Evolutionary conservation across 35 echinoderm and acorn worm genomes (phyloP), one percentile per base, ranked within the genome.

Genomic region (Diadema setosum): DNA sequence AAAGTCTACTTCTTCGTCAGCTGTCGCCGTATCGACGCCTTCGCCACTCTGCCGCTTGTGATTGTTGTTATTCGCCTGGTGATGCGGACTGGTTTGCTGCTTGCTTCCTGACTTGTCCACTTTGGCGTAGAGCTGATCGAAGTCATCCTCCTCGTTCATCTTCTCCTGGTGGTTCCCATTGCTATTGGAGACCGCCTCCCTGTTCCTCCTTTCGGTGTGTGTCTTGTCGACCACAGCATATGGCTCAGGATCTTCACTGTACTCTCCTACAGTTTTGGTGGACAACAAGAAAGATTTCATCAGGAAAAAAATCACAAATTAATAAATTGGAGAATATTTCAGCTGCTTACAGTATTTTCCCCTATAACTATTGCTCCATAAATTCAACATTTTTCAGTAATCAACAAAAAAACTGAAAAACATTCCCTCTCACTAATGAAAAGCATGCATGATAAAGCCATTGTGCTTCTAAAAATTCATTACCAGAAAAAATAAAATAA

Each of bases 221-320:
- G 37, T 69, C 50, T 37, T 84, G 56, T 90, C 88, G 21, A 90
- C 88, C 9, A 90, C 88, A 9, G 88, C 88, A 73, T 90, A 90
- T 70, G 88, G 88, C 65, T 90, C 88, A 43, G 82, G 81, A 81
- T 90, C 65, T 21, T 60, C 61, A 27, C 42, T 40, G 15, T 30
- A 60, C 46, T 70, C 45, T 30, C 81, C 52, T 58, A 23, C 25
- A 21, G 46, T 14, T 55, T 31, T 33, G 18, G 26, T 60, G 9
- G 21, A 60, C 9, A 60, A 60, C n/a, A n/a, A n/a, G n/a, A n/a
- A n/a, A n/a, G n/a, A n/a, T n/a, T n/a, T n/a, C n/a, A n/a, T n/a
- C n/a, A n/a, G n/a, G n/a, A n/a, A n/a, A n/a, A n/a, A n/a, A n/a
- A n/a, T n/a, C n/a, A n/a, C n/a, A n/a, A n/a, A n/a, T n/a, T n/a